Evolutionary conservation across 2,888 invertebrate species (phyloP), one percentile per base, ranked within the genome.

Genomic region (Nephrotoma flavescens): DNA sequence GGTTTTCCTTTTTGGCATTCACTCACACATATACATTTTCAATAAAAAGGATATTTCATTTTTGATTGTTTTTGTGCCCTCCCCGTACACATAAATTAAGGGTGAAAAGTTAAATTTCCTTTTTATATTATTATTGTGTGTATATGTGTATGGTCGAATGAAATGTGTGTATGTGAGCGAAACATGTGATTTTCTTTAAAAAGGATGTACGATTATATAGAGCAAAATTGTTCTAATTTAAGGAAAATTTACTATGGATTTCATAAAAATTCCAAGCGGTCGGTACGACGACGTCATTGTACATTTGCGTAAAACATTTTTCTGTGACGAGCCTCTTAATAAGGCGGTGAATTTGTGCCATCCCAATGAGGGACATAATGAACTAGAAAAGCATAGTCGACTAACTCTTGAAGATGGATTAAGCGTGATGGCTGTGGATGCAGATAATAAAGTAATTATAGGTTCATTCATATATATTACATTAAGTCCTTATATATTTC

Each of bases 271-370:
- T 57, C 88, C 89, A 1, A 88, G 88, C 85, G 90, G 91, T 83
- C 89, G 90, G 87, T 90, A 93, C 89, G 92, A 93, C 42, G 94
- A 94, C 42, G 95, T 96, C 86, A 94, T 97, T 88, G 91, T 93
- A 42, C 96, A 96, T 90, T 92, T 97, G 86, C 93, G 96, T 47
- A 92, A 93, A 88, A 95, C 94, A 89, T 96, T 96, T 92, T 97
- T 97, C 90, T 95, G 96, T 0, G 97, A 97, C 90, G 97, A 97
- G 90, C 96, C 97, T 0, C 92, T 97, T 85, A 97, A 97, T 91
- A 94, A 94, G 89, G 95, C 96, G 0, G 95, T 96, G n/a, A 93
- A 93, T 11, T 92, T 96, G 6, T 96, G 96, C 89, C 91, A 93
- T 86, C 93, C 94, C 6, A 96, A 96, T 0, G 93, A 95, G 89